Evolutionary conservation across 2,113 vertebrate genomes (phyloP).

Genomic region (Zingel zingel): DNA sequence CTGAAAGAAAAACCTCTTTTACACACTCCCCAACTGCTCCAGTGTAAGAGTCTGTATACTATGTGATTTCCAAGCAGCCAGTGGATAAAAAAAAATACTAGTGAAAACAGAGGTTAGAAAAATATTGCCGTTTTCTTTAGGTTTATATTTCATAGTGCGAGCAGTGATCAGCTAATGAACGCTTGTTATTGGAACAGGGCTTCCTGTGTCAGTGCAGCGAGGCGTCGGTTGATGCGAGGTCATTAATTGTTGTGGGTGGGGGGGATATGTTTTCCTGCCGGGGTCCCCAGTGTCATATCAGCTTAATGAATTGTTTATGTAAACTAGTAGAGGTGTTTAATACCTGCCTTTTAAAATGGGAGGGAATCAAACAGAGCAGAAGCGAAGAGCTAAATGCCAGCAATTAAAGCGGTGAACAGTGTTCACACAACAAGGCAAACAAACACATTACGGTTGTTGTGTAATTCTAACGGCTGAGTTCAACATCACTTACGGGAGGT

Average conservation of each 20-base stretch:
- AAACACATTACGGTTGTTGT: conserved; percentile 45
- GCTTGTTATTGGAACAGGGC: conserved; percentile 19
- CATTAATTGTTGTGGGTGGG: conserved; percentile 62
- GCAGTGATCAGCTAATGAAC: conserved; percentile 46
- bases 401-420: conserved; percentile 37
- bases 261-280: conserved; percentile 53
- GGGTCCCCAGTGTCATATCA: conserved; percentile 60
- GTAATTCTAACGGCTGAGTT: background rate
- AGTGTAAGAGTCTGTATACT: background rate
- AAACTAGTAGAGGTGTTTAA: conserved; percentile 65
- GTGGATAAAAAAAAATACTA: background rate
- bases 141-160: background rate
- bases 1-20: conserved; percentile 31
- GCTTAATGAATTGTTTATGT: conserved; percentile 72
- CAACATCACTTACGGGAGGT: background rate
- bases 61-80: background rate
- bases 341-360: conserved; percentile 65
- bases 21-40: conserved; percentile 21
- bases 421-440: conserved; percentile 25
- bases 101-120: background rate
- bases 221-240: conserved; percentile 43
- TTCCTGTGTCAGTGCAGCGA: conserved; percentile 43
- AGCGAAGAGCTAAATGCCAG: conserved; percentile 61
- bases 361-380: conserved; percentile 50
- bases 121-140: background rate